Evolutionary conservation across 1,140 invertebrate species (phyloP).

Genomic region (Nebria ingens): DNA sequence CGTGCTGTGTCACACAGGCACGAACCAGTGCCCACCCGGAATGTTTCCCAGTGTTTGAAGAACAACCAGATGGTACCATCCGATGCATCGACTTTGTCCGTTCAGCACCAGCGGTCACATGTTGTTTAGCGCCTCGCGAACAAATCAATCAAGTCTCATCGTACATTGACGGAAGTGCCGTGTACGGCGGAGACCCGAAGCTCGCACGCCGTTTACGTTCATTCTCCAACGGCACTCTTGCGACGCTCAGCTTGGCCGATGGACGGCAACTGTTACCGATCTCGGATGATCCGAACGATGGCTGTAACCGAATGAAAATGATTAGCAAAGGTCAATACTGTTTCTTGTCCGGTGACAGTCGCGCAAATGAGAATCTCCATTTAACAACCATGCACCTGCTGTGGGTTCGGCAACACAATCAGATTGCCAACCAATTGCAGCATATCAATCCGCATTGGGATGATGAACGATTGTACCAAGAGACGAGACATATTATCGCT

Average conservation of each 20-base stretch:
- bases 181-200: slow-evolving; percentile 59
- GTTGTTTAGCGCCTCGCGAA: slow-evolving; percentile 68
- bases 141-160: slow-evolving; percentile 85
- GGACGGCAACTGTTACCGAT: slow-evolving; percentile 55
- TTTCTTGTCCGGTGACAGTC: slow-evolving; percentile 62
- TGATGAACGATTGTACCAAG: slow-evolving; percentile 71
- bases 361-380: slow-evolving; percentile 72
- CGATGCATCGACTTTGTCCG: slow-evolving; percentile 77
- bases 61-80: slow-evolving; percentile 53
- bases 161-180: slow-evolving; percentile 81
- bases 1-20: slow-evolving; percentile 42
- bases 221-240: slow-evolving; percentile 46
- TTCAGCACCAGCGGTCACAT: slow-evolving; percentile 77
- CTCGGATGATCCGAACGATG: slow-evolving; percentile 59
- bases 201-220: slow-evolving; percentile 44
- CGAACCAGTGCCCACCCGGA: slow-evolving; percentile 52
- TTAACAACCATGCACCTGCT: slow-evolving; percentile 73
- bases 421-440: slow-evolving; percentile 50
- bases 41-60: slow-evolving; percentile 66
- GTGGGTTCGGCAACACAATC: slow-evolving; percentile 77
- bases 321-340: slow-evolving; percentile 60
- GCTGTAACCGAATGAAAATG: slow-evolving; percentile 60
- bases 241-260: slow-evolving; percentile 51
- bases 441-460: slow-evolving; percentile 70
- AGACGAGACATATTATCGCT: slow-evolving; percentile 64